A percentile compares a stretch with the other conserved stretches of the same genome.
phyloP scores from a whole-genome alignment of 2,888 invertebrate species.

The Drosophila infuscata region DNA sequence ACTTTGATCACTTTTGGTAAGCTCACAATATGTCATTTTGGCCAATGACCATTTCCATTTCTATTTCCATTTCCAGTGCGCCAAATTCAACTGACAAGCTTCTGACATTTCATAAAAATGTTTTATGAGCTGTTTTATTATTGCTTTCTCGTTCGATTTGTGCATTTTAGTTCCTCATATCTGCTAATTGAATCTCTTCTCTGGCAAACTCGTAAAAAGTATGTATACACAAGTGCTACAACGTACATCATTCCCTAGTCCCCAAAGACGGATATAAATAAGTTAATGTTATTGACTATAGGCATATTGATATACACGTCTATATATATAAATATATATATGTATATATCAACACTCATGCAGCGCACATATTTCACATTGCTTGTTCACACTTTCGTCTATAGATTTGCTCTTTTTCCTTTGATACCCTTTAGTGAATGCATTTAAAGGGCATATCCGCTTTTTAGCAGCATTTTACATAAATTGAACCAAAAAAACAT shows the following conservation, averaged over 20 bases:
- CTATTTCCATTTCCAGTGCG: conserved; percentile 36
- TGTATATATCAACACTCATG: not conserved
- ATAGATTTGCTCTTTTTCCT: conserved; percentile 16
- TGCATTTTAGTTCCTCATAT: conserved; percentile 45
- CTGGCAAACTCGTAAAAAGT: conserved; percentile 21
- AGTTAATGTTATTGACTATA: conserved; percentile 12
- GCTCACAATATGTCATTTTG: conserved; percentile 52
- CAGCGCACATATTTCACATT: not conserved
- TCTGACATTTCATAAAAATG: conserved; percentile 51
- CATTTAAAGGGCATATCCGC: not conserved
- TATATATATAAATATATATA: not conserved
- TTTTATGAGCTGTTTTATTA: conserved; percentile 38
- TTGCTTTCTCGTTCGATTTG: conserved; percentile 9
- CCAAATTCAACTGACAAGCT: conserved; percentile 35
- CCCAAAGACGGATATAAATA: conserved; percentile 1
- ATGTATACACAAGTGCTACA: conserved; percentile 18
- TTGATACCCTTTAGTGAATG: conserved; percentile 7
- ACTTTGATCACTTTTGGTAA: conserved; percentile 22
- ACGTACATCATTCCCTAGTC: conserved; percentile 22
- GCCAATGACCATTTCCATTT: conserved; percentile 49
- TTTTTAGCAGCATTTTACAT: not conserved
- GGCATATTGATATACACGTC: not conserved
- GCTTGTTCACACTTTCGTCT: not conserved
- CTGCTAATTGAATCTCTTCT: conserved; percentile 64
- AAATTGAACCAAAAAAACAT: too few species aligned